Evolutionary conservation across 2,888 invertebrate species (phyloP), one percentile per base, ranked within the genome.

Genomic region (Zele albiditarsus): DNA sequence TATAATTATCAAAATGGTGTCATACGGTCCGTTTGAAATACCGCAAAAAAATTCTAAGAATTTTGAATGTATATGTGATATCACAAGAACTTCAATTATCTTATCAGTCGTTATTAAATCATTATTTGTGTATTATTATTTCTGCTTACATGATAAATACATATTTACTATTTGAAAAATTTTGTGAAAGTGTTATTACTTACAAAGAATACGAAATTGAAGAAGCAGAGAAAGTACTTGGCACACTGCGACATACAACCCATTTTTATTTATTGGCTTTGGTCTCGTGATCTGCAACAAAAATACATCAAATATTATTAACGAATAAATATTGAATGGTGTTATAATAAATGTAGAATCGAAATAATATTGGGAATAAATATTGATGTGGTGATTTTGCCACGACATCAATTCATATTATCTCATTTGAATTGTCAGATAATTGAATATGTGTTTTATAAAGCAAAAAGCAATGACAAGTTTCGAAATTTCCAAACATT

Each of bases 201-300:
- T 91, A 94, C 94, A 86, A 94, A 94, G 89, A 94, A 93, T 79
- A 93, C 87, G 85, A 94, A 94, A 89, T 94, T 94, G 90, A 94
- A 93, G 86, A 93, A 90, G 89, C 94, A 94, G 77, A 94, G 90
- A 81, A 94, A 91, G 90, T 94, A 94, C 90, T 94, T 94, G 85
- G 93, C 93, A 87, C 93, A 90, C 89, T 92, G 92, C 77, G 93
- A 91, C 80, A 91, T 92, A 83, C 93, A 93, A 87, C 93, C 92
- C 88, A 88, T 88, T 72, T 60, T 63, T 63, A 10, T 63, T 33
- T 63, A 20, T 73, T 68, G 58, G 75, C 33, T 71, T 76, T 77
- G 31, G 67, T 53, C 62, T 73, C 72, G 78, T 33, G 57, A 80
- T 78, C 85, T 86, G 83, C 6, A 85, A 85, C 63, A 74, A 71